Conservation (phyloP, 2,888 invertebrate genomes). For the Rotaria magnacalcarata region DNA sequence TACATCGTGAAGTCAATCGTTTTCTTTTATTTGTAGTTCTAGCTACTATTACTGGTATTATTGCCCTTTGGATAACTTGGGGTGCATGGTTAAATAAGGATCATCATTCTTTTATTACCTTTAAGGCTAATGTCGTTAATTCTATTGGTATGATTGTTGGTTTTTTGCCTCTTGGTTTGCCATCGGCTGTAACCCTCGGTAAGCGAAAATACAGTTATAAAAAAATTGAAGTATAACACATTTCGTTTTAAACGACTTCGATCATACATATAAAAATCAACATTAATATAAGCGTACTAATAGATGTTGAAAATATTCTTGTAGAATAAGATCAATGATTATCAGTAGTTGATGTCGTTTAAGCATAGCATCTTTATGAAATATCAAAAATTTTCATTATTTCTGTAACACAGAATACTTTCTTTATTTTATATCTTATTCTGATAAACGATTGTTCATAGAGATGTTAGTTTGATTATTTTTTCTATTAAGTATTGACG, state of each 20-base stretch:
- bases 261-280: neutral
- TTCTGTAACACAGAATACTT: no score
- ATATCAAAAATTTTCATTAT: no score
- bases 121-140: conserved; percentile 16
- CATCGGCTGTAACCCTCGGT: conserved; percentile 35
- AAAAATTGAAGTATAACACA: no score
- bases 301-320: no score
- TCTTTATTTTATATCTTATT: no score
- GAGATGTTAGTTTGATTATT: neutral
- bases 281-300: no score
- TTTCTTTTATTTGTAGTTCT: conserved; percentile 36
- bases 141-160: conserved; percentile 38
- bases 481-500: conserved; percentile 1
- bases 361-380: no score
- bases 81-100: conserved; percentile 37
- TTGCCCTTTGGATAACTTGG: neutral
- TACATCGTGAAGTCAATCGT: conserved; percentile 40
- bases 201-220: no score
- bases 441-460: no score
- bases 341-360: no score
- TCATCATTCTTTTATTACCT: conserved; percentile 23
- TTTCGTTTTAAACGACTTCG: no score
- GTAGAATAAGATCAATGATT: no score
- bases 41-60: neutral
- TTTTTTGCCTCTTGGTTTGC: conserved; percentile 38